These are phyloP conservation scores for Falcunculus frontatus DNA, from an alignment of 2,113 vertebrate genomes.

Conservation along the genomic window DNA sequence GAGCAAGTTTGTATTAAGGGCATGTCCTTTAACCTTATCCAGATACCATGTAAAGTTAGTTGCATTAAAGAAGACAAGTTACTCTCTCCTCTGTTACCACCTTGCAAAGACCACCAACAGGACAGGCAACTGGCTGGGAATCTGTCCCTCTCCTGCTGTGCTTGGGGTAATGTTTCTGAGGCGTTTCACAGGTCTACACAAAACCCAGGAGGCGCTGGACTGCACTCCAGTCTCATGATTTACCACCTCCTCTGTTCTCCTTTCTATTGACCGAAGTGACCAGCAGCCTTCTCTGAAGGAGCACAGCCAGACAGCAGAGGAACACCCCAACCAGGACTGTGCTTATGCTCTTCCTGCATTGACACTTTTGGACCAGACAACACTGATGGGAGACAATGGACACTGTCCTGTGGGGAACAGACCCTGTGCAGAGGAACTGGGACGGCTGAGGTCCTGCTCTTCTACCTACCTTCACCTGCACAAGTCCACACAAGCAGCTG, in stretches of 20 bases:
- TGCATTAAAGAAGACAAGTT: background rate
- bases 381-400: background rate
- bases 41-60: background rate
- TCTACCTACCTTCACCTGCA: background rate
- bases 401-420: background rate
- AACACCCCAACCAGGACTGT: background rate
- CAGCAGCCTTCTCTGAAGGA: background rate
- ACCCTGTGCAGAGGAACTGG: background rate
- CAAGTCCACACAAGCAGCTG: background rate
- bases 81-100: background rate
- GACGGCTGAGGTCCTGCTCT: background rate
- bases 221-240: background rate
- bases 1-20: background rate
- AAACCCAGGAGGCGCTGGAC: background rate
- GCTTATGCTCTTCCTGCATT: background rate
- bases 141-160: background rate
- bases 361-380: background rate
- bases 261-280: background rate
- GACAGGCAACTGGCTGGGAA: background rate
- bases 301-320: background rate
- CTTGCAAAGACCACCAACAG: background rate
- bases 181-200: background rate
- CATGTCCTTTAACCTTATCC: background rate
- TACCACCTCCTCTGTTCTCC: background rate
- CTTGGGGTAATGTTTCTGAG: background rate